Evolutionary conservation across 2,888 invertebrate species (phyloP).

Genomic region (Chymomyza fuscimana): DNA sequence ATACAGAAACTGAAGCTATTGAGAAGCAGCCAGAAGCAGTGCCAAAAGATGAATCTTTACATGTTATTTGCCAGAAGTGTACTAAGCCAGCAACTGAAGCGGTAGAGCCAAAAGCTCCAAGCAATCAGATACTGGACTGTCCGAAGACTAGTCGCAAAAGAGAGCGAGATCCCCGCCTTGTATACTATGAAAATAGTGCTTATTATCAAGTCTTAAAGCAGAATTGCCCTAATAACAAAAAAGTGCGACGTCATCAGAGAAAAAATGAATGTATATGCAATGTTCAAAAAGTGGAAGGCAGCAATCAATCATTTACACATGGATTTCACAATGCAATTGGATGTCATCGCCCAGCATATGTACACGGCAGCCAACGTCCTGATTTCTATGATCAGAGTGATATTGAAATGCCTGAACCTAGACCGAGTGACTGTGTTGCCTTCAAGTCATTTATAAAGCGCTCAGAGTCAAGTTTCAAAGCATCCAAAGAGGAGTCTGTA

Average conservation of each 20-base stretch:
- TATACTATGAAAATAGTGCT: slow-evolving; percentile 16
- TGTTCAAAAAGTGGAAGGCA: neutral
- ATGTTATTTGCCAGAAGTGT: too few species aligned
- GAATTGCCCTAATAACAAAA: too few species aligned
- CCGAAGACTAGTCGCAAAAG: neutral
- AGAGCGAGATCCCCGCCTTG: slow-evolving; percentile 12
- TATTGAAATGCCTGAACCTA: neutral
- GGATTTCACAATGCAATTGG: slow-evolving; percentile 1
- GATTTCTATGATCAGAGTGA: slow-evolving; percentile 11
- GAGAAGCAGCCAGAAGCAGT: too few species aligned
- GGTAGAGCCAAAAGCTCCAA: too few species aligned
- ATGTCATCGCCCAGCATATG: neutral
- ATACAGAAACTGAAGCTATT: too few species aligned
- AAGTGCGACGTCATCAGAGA: neutral
- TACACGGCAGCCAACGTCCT: neutral
- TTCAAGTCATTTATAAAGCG: neutral
- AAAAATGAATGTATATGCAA: neutral
- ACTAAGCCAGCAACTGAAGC: too few species aligned
- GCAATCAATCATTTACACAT: neutral
- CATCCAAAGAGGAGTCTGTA: too few species aligned
- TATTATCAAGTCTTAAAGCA: slow-evolving; percentile 9
- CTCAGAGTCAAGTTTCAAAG: too few species aligned
- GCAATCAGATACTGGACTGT: neutral
- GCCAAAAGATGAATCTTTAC: too few species aligned
- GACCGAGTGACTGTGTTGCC: neutral